Percentiles rank a stretch among this genome's conserved stretches.
Evolutionary conservation across 2,113 vertebrate genomes (phyloP).

Genomic region (Blennius ocellaris): DNA sequence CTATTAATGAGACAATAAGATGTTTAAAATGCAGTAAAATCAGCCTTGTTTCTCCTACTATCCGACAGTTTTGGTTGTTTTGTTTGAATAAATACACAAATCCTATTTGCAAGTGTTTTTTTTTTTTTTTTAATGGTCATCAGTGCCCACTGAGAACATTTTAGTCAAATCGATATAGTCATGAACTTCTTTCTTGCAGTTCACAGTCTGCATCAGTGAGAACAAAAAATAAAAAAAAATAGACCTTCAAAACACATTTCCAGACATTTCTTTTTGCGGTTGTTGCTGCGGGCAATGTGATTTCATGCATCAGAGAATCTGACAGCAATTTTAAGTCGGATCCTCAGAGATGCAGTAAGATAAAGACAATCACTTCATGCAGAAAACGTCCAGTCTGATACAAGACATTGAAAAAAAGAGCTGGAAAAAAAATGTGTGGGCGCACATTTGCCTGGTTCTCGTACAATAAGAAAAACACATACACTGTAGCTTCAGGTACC

Average conservation of each 20-base stretch:
- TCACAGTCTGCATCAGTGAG: too few species aligned
- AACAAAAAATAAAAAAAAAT: background rate
- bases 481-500: background rate
- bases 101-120: too few species aligned
- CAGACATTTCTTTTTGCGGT: background rate
- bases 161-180: too few species aligned
- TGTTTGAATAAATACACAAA: too few species aligned
- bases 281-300: too few species aligned
- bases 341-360: conserved; percentile 11
- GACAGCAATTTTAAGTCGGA: background rate
- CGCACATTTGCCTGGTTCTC: background rate
- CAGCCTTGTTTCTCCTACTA: too few species aligned
- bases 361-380: background rate
- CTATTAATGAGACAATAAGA: too few species aligned
- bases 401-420: background rate
- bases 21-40: too few species aligned
- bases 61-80: too few species aligned
- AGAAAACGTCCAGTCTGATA: conserved; percentile 6
- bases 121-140: too few species aligned
- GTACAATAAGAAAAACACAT: background rate
- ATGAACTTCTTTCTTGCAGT: too few species aligned
- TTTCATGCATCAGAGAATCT: background rate
- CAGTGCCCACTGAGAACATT: too few species aligned
- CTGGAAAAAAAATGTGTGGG: conserved; percentile 19
- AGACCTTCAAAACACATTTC: background rate